Base-by-base conservation (phyloP, 2,113 vertebrate species). In the Sialia sialis region DNA sequence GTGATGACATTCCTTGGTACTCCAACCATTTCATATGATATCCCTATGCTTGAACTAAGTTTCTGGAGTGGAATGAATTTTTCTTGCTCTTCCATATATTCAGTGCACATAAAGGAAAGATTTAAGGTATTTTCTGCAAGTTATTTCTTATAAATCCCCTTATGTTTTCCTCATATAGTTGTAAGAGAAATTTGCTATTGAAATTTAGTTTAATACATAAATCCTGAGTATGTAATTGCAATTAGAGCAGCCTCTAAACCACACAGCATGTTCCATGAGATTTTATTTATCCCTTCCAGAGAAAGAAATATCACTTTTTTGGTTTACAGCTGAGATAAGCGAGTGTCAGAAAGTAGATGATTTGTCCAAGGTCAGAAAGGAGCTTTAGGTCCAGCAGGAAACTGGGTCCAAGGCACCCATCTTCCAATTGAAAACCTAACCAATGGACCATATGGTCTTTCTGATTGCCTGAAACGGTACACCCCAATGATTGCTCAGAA, bases 191-290 rank as follows among this genome's bases (percentile, higher is more conserved):
- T 43, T 72, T 89, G 4, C 7, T 84, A 94, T 51, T 39, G 10
- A 67, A 72, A 82, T 76, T 7, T 30, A 59, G 26, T 64, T 84
- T 64, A 39, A 87, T 66, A 39, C 16, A 44, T 51, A 78, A 75
- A 87, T 78, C 44, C 5, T 5, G 10, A 52, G 25, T 46, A 55
- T 29, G 10, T 75, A 44, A 72, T 78, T 84, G 30, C 11, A 89
- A 55, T 55, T 87, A 84, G 6, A 43, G 23, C 43, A 54, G 9
- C 22, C 16, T 44, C 32, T 68, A 62, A 94, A 87, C 13, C 69
- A 8, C 44, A 75, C 52, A 52, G 10, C 30, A n/a, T 0, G 0
- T 63, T 81, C 25, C 41, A 41, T 0, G 0, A 58, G 16, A 48
- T 90, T 95, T 89, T 70, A 83, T 84, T 86, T 83, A 63, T 13